These are phyloP conservation scores for Pteropus alecto DNA, from an alignment of 2,113 vertebrate genomes.

Conservation along the genomic window DNA sequence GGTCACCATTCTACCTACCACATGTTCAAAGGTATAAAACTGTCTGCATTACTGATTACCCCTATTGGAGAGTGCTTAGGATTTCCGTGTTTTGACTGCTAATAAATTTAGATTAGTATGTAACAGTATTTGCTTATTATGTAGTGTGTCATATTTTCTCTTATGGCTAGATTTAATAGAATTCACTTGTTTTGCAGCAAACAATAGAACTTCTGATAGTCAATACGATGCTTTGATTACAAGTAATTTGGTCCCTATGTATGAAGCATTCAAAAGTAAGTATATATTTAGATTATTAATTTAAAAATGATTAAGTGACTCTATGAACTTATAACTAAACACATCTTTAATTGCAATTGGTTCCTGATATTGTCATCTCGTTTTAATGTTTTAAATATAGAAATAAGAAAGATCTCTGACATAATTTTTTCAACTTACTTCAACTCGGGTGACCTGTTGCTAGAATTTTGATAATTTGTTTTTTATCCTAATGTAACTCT, in stretches of 20 bases:
- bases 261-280: conserved; percentile 90
- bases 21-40: not conserved
- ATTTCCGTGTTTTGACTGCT: not conserved
- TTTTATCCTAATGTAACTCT: not conserved
- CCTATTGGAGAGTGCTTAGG: not conserved
- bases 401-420: not conserved
- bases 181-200: conserved; percentile 79
- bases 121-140: not conserved
- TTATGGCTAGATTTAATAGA: not conserved
- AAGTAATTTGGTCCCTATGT: conserved; percentile 94
- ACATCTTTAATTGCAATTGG: not conserved
- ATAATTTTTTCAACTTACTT: not conserved
- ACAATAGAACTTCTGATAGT: conserved; percentile 77
- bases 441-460: not conserved
- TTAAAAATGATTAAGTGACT: not conserved
- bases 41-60: not conserved
- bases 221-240: conserved; percentile 90
- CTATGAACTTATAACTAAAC: not conserved
- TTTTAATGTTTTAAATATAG: conserved; percentile 31
- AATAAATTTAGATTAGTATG: not conserved
- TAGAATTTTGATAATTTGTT: not conserved
- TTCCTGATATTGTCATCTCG: not conserved
- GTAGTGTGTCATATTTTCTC: not conserved
- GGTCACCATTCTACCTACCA: not conserved
- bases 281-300: conserved; percentile 37